Percentiles rank a stretch among this genome's conserved stretches.
Conservation (phyloP, 1,140 invertebrate genomes). For the Pseudomyrmex concolor region DNA sequence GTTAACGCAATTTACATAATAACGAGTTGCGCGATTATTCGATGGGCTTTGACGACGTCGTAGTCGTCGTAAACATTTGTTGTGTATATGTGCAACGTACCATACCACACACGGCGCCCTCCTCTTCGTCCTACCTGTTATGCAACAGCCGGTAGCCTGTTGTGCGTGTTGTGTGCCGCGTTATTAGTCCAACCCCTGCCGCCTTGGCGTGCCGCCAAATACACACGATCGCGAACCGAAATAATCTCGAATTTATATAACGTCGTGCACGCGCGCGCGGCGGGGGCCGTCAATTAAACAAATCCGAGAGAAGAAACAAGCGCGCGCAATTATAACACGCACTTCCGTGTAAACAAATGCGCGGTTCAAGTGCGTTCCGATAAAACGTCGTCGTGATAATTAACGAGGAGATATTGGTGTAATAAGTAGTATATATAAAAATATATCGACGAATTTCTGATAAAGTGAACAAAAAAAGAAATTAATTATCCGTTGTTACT, state of each 20-base stretch:
- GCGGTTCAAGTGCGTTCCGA: too few species aligned
- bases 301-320: background rate
- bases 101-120: conserved; percentile 63
- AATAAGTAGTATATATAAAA: too few species aligned
- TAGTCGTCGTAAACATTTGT: background rate
- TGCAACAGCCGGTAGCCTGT: conserved; percentile 71
- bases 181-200: conserved; percentile 79
- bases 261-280: conserved; percentile 42
- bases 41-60: conserved; percentile 59
- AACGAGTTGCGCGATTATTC: conserved; percentile 71
- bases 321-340: conserved; percentile 7
- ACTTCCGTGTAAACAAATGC: background rate
- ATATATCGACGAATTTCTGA: too few species aligned
- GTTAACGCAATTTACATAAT: conserved; percentile 74
- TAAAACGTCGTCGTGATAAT: too few species aligned
- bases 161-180: conserved; percentile 76
- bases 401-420: too few species aligned
- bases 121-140: conserved; percentile 78
- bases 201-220: conserved; percentile 80
- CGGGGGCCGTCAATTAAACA: conserved; percentile 51
- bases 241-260: conserved; percentile 83
- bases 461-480: background rate
- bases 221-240: conserved; percentile 77
- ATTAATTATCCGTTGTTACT: too few species aligned
- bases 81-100: conserved; percentile 47